A percentile compares a stretch with the other conserved stretches of the same genome.
These are phyloP conservation scores for Lycocorax pyrrhopterus DNA, from an alignment of 2,113 vertebrate species.

Conservation along the genomic window DNA sequence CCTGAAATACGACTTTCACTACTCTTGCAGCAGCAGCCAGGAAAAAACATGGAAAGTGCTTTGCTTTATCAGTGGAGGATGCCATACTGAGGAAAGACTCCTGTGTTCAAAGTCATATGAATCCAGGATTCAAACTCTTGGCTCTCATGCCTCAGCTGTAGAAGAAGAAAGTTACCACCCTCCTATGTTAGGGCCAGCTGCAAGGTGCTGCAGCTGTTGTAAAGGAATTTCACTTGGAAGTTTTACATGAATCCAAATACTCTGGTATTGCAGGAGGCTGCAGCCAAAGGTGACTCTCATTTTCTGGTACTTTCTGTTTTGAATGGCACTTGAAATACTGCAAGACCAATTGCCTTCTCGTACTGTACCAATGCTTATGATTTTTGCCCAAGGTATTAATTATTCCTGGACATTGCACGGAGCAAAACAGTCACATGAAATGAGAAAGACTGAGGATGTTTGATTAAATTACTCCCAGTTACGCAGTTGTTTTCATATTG, in stretches of 20 bases:
- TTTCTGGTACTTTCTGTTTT: not conserved
- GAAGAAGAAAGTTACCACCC: not conserved
- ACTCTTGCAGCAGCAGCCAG: not conserved
- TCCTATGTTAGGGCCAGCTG: not conserved
- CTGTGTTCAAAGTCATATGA: not conserved
- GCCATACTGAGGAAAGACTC: not conserved
- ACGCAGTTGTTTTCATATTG: not conserved
- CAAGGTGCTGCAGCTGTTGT: not conserved
- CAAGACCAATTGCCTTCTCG: not conserved
- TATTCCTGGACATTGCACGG: not conserved
- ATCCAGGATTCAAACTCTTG: not conserved
- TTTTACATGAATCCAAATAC: not conserved
- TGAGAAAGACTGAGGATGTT: not conserved
- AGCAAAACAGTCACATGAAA: not conserved
- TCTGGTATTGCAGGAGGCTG: not conserved
- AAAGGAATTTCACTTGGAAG: not conserved
- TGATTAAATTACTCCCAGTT: conserved; percentile 20
- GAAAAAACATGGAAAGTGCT: not conserved
- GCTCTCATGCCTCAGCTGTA: not conserved
- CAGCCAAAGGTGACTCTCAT: not conserved
- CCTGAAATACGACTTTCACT: not conserved
- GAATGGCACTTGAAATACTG: not conserved
- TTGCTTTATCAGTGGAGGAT: not conserved
- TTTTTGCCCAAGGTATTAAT: not conserved
- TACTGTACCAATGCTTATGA: not conserved